phyloP scores from a whole-genome alignment of 1,140 invertebrate species.

The Brachystomella parvula region DNA sequence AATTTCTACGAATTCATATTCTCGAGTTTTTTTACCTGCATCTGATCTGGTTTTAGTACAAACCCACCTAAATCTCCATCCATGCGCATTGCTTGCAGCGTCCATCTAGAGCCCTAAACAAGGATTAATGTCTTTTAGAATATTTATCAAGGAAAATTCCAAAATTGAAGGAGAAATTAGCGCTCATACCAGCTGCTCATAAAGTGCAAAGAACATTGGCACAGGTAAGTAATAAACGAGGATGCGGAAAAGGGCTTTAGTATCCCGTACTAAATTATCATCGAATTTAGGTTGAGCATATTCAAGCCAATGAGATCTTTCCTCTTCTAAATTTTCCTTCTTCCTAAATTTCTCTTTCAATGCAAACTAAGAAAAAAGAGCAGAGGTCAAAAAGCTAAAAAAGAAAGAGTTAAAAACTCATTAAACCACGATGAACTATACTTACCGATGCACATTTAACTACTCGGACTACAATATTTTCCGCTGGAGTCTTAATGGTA shows the following conservation, averaged over 20 bases:
- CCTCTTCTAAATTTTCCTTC: background rate
- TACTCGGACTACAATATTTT: conserved; percentile 73
- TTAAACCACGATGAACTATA: conserved; percentile 36
- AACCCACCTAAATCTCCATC: conserved; percentile 44
- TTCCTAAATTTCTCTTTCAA: conserved; percentile 6
- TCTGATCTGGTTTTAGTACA: conserved; percentile 49
- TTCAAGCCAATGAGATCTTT: conserved; percentile 52
- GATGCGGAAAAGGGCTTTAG: conserved; percentile 47
- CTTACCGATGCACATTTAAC: conserved; percentile 69
- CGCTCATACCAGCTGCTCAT: conserved; percentile 42
- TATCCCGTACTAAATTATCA: conserved; percentile 46
- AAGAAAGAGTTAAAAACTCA: no score
- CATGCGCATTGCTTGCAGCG: conserved; percentile 52
- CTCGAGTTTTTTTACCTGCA: conserved; percentile 42
- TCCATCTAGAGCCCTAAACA: conserved; percentile 52
- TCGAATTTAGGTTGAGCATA: conserved; percentile 47
- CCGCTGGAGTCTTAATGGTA: conserved; percentile 41
- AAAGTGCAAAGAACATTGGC: conserved; percentile 56
- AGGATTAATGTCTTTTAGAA: no score
- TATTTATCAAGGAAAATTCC: background rate
- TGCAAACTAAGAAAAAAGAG: conserved; percentile 11
- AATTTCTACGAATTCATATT: background rate
- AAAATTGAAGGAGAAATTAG: background rate
- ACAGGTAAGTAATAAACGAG: conserved; percentile 51
- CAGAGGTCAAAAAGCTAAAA: no score